phyloP scores from a whole-genome alignment of 2,113 vertebrate species.

The Ptyas mucosa region DNA sequence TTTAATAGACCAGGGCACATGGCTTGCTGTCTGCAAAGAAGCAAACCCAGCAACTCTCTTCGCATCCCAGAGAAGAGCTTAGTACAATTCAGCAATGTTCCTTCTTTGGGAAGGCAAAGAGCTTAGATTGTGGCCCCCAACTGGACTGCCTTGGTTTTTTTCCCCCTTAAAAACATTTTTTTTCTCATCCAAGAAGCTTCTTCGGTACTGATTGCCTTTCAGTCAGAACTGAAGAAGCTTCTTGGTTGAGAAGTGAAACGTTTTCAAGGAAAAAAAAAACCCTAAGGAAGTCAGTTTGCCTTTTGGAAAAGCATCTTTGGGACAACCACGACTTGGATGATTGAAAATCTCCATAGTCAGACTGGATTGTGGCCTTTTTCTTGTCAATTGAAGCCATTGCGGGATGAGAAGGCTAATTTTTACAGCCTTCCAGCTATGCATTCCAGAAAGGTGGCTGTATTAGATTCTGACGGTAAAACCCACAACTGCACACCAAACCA shows the following conservation, averaged over 20 bases:
- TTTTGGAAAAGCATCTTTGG: neutral
- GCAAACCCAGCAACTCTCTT: conserved; percentile 10
- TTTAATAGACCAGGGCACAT: conserved; percentile 37
- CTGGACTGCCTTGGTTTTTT: neutral
- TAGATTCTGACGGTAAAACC: neutral
- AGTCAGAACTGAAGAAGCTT: neutral
- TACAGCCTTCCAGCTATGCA: neutral
- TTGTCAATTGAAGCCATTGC: neutral
- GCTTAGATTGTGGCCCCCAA: neutral
- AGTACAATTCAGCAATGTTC: neutral
- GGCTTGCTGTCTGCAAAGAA: neutral
- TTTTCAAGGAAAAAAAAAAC: neutral
- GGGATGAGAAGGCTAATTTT: neutral
- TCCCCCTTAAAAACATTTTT: neutral
- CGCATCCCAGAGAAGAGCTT: neutral
- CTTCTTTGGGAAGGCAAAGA: neutral
- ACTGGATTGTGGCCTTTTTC: neutral
- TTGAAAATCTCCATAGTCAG: neutral
- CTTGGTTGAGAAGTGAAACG: neutral
- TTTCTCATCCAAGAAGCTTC: neutral
- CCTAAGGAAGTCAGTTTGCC: neutral
- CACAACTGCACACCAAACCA: neutral
- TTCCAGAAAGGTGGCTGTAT: neutral
- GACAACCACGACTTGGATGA: neutral
- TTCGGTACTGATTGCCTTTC: neutral